A percentile compares a stretch with the other conserved stretches of the same genome.
These are phyloP conservation scores for Ectropis grisescens DNA, from an alignment of 1,140 invertebrate genomes.

Conservation along the genomic window DNA sequence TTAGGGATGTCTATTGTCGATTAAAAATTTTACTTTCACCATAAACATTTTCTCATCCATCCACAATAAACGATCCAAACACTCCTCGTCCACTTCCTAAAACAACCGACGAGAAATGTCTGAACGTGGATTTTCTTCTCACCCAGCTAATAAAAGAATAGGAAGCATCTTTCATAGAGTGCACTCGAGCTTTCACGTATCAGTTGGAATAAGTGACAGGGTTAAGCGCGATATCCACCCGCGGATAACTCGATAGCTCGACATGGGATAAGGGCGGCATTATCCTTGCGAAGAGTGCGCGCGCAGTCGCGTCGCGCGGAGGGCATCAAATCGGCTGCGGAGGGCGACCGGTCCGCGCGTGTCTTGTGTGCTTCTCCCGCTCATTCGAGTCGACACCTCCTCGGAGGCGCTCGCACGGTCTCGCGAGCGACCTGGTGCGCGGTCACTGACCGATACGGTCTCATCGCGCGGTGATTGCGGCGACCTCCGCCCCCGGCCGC, in stretches of 20 bases:
- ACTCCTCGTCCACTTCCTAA: not conserved
- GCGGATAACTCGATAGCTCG: constrained; percentile 60
- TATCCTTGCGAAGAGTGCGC: constrained; percentile 44
- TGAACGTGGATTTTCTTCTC: not conserved
- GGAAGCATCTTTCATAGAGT: not conserved
- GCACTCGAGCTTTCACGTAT: constrained; percentile 10
- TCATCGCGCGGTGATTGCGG: constrained; percentile 12
- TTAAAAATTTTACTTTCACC: constrained; percentile 19
- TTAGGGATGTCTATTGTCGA: constrained; percentile 62
- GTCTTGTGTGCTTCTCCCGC: constrained; percentile 29
- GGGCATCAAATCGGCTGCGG: constrained; percentile 60
- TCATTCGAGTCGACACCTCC: constrained; percentile 44
- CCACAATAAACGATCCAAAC: constrained; percentile 1
- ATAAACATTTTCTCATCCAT: constrained; percentile 3
- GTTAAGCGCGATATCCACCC: constrained; percentile 33
- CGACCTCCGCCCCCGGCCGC: constrained; percentile 14
- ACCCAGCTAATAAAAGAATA: constrained; percentile 1
- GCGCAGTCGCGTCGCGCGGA: constrained; percentile 56
- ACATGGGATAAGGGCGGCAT: constrained; percentile 54
- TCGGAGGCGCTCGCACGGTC: constrained; percentile 35
- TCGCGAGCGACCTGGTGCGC: constrained; percentile 25
- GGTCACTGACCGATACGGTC: constrained; percentile 51
- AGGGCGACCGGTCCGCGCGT: constrained; percentile 54
- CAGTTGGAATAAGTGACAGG: constrained; percentile 16
- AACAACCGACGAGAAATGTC: no score